Evolutionary conservation across 2,113 vertebrate genomes (phyloP), one percentile per base, ranked within the genome.

Genomic region (Lepisosteus osseus): DNA sequence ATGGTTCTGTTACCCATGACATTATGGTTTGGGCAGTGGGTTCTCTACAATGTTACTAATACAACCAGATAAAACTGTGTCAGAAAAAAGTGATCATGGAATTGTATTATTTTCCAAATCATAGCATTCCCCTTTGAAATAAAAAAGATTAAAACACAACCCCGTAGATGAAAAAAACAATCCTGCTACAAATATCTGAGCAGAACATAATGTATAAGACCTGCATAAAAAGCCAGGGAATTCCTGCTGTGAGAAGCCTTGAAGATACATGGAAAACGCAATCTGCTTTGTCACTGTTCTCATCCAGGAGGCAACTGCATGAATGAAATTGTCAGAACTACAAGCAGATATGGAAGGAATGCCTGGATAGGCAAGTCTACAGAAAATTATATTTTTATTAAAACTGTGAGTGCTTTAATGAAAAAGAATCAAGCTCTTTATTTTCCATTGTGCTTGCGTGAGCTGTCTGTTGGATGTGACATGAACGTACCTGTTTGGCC

Each of bases 321-420:
- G 57, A 59, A 59, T 59, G 9, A 59, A 29, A 47, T 6, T 57
- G 59, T 63, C 72, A 74, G 4, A 64, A 55, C 42, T 54, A 29
- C 56, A 14, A 74, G 45, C 47, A 42, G 15, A 63, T 63, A 41
- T 41, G 29, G 51, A 44, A 42, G 14, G 12, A 11, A 69, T 42
- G 13, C 45, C 13, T 47, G 44, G 9, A 14, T 55, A 54, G 47
- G 12, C 29, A 63, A 69, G 62, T 40, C 55, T 47, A 51, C 12
- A 1, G 55, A 43, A 17, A 61, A 11, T 51, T 6, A 51, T 51
- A 51, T 51, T 9, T 51, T 0, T 12, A 41, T 61, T n/a, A 44
- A 64, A 64, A 54, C 12, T 29, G 1, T 29, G 29, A 29, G 29
- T 29, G 29, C 29, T 29, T 51, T 61, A 43, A 57, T 59, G 54